phyloP scores from a whole-genome alignment of 2,888 invertebrate genomes.

The Dusona sp. region DNA sequence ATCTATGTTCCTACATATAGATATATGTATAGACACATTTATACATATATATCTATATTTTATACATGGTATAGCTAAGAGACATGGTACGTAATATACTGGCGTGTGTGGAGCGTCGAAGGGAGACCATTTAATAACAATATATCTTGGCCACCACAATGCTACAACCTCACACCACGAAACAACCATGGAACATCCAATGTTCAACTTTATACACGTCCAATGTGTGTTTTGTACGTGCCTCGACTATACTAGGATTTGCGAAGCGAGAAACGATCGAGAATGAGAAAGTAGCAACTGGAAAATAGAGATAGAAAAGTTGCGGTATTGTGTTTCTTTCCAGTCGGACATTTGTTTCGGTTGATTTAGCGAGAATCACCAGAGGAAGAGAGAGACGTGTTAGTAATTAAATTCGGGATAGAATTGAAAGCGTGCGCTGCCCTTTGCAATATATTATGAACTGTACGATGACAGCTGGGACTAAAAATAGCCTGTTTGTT shows the following conservation, averaged over 20 bases:
- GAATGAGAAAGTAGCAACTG: conserved; percentile 63
- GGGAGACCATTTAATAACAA: conserved; percentile 84
- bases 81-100: conserved; percentile 78
- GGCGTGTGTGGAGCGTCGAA: conserved; percentile 77
- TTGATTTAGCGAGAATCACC: conserved; percentile 74
- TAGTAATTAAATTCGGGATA: conserved; percentile 74
- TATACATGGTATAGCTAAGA: conserved; percentile 29
- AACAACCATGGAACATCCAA: conserved; percentile 62
- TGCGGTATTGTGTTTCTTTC: conserved; percentile 65
- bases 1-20: conserved; percentile 55
- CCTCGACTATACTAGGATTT: conserved; percentile 26
- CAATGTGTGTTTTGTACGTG: conserved; percentile 41
- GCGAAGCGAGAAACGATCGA: conserved; percentile 55
- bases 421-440: conserved; percentile 38
- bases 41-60: conserved; percentile 29
- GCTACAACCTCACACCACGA: conserved; percentile 67
- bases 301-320: conserved; percentile 50
- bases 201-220: conserved; percentile 32
- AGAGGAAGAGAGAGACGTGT: conserved; percentile 15
- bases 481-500: conserved; percentile 17
- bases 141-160: conserved; percentile 82
- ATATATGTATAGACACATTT: conserved; percentile 7
- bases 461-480: neutral
- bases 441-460: conserved; percentile 5
- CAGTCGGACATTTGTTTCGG: conserved; percentile 73